A percentile compares a stretch with the other conserved stretches of the same genome.
These are phyloP conservation scores for Onthophagus taurus DNA, from an alignment of 1,140 invertebrate genomes.

Conservation along the genomic window DNA sequence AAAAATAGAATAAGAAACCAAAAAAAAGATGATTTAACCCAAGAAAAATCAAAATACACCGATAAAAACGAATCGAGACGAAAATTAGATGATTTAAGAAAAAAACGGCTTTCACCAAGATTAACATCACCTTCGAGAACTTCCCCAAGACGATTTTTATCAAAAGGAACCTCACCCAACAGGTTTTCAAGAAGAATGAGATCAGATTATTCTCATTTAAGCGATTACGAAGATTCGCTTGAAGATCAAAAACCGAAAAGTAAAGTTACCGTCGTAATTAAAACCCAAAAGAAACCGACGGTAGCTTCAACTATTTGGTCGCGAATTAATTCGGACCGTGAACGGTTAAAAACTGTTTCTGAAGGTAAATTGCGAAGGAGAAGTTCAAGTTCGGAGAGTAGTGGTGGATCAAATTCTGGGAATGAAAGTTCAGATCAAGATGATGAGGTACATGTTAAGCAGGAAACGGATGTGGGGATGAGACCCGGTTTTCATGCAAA, in stretches of 20 bases:
- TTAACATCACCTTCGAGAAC: too few relatives aligned
- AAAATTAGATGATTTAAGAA: not conserved
- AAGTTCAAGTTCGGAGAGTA: constrained; percentile 9
- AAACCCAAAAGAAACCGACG: constrained; percentile 31
- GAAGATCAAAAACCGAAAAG: constrained; percentile 28
- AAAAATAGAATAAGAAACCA: constrained; percentile 26
- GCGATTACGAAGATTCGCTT: not conserved
- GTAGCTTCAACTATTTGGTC: constrained; percentile 36
- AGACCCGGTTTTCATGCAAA: not conserved
- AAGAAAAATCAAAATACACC: constrained; percentile 10
- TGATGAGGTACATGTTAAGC: constrained; percentile 6
- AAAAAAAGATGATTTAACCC: constrained; percentile 18
- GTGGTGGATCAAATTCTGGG: not conserved
- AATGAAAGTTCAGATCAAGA: constrained; percentile 1
- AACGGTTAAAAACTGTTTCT: constrained; percentile 12
- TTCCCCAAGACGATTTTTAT: too few relatives aligned
- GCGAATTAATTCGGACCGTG: constrained; percentile 12
- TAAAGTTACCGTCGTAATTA: constrained; percentile 34
- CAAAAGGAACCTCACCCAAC: not conserved
- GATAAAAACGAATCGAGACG: not conserved
- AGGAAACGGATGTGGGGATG: constrained; percentile 2
- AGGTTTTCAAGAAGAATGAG: not conserved
- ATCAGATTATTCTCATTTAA: not conserved
- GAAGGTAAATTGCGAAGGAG: constrained; percentile 10
- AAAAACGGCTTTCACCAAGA: too few relatives aligned